Percentiles rank a stretch among this genome's conserved stretches.
phyloP scores from a whole-genome alignment of 2,113 vertebrate genomes.

The Pseudorectes ferrugineus region DNA sequence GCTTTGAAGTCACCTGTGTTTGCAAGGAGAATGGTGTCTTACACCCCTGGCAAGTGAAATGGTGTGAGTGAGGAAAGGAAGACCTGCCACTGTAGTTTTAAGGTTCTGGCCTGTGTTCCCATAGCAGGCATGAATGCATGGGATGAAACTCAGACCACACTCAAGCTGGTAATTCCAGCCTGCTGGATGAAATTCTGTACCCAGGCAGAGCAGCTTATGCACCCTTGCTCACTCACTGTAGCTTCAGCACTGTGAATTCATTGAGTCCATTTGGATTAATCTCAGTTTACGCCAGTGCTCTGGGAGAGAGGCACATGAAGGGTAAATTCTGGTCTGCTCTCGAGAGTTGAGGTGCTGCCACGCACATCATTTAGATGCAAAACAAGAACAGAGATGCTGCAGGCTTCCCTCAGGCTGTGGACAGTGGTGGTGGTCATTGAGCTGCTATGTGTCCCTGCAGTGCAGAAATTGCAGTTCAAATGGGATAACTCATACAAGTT shows the following conservation, averaged over 20 bases:
- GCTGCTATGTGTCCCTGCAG: background rate
- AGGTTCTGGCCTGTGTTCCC: background rate
- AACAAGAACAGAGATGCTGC: background rate
- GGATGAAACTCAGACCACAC: background rate
- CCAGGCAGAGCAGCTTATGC: background rate
- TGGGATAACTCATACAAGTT: background rate
- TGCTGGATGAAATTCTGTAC: background rate
- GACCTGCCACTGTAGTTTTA: background rate
- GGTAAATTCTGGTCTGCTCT: background rate
- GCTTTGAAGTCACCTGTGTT: background rate
- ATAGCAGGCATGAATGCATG: accelerated
- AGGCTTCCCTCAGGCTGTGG: background rate
- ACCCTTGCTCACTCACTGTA: background rate
- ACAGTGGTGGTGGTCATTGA: too few relatives aligned
- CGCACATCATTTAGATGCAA: background rate
- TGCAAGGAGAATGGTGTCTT: background rate
- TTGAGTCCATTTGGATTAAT: background rate
- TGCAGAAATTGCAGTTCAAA: background rate
- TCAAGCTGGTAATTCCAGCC: background rate
- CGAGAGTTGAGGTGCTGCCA: background rate
- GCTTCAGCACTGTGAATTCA: background rate
- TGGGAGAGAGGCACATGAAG: background rate
- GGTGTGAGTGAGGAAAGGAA: background rate
- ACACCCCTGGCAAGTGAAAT: background rate
- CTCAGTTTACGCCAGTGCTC: background rate